Base-by-base conservation (phyloP, 2,797 vertebrate species). In the Echeneis naucrates region DNA sequence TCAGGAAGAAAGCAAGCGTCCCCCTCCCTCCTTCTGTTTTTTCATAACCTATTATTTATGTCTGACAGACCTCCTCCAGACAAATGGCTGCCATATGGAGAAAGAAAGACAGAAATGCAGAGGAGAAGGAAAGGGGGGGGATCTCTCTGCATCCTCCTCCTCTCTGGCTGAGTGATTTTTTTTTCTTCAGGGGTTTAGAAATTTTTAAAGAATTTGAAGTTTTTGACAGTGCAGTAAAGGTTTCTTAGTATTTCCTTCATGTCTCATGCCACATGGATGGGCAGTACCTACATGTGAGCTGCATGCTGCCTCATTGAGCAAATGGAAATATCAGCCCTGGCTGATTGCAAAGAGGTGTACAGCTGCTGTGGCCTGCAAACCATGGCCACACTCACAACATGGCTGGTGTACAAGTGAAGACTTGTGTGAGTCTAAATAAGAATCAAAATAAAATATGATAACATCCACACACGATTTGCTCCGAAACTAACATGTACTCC, bases 81-180 rank as follows among this genome's bases (percentile, higher is more conserved):
- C 94, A 95, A 95, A 95, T 95, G 93, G 92, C 92, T 94, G 92
- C 94, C 94, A 95, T 94, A 95, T 95, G 94, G 91, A 87, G 85
- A 88, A 82, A 86, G 85, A 90, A 73, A 81, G 75, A 82, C 61
- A 75, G 57, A 63, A 64, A 90, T 58, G 78, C 75, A 87, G 76
- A 85, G 68, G 69, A 77, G 63, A 81, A 77, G 61, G 72, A 70
- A 71, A 73, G 6, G 69, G 16, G 74, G n/a, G 82, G 80, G 80
- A 40, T 53, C 68, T 74, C 50, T 66, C 56, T 56, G 51, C 54
- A 47, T 80, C 79, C 63, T 80, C 56, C 74, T 62, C 73, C 61
- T 77, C 45, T 75, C 64, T 38, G 56, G 63, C 68, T 65, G 57
- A 47, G 35, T 26, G 33, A 61, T 57, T 58, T n/a, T n/a, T n/a